Evolutionary conservation across 1,140 invertebrate species (phyloP), one percentile per base, ranked within the genome.

Genomic region (Drosophila nannoptera): DNA sequence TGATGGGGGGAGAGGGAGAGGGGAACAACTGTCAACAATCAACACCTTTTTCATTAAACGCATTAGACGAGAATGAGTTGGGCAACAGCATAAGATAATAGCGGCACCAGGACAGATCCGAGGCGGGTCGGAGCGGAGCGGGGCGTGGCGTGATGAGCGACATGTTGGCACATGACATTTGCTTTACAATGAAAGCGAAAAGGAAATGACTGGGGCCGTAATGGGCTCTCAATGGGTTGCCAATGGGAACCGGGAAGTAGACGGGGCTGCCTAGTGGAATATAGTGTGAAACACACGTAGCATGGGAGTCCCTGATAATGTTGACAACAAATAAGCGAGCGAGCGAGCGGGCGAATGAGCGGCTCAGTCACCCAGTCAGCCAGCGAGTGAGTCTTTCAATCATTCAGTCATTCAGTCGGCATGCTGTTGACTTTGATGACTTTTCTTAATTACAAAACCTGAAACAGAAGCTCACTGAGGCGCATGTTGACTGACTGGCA

Each of bases 11-110:
- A 59, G 58, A 68, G 12, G 11, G 22, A 3, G 22, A 22, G 40
- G 14, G n/a, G 14, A 16, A n/a, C 74, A 63, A 68, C 78, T 73
- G 80, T 84, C 80, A 86, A 81, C 81, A 86, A 86, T 86, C 81
- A 86, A 86, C 81, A 86, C 81, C 77, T 86, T 86, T 86, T 86
- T 86, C 81, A 86, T 86, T 86, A 86, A 86, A 77, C 77, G 81
- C 81, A 86, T 86, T 86, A 86, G 81, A 73, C 73, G 80, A 72
- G 78, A 54, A 68, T 83, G 32, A 32, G 11, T 33, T 58, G 65
- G 36, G 42, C n/a, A 61, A 22, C 22, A 22, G 22, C 22, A 22
- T 22, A 22, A 22, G 22, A 22, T 22, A 22, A 22, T 22, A 22
- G 22, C 22, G 22, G 22, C 22, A 22, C 1, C 22, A 22, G 22